These are phyloP conservation scores for Phasianus colchicus DNA, from an alignment of 2,113 vertebrate genomes.

Conservation along the genomic window DNA sequence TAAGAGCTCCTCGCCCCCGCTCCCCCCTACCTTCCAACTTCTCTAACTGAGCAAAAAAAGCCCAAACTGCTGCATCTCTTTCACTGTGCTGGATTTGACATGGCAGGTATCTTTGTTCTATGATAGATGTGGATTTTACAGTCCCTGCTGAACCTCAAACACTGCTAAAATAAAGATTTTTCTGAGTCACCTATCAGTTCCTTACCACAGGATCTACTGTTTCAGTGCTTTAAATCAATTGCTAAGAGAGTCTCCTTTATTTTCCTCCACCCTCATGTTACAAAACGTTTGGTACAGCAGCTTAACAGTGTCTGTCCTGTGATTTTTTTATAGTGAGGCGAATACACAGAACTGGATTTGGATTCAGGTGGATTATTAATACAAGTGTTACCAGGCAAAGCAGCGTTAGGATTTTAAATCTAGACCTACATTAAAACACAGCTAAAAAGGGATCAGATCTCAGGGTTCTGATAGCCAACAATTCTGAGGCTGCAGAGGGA, in stretches of 20 bases:
- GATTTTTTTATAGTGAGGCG: not conserved
- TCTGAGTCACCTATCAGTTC: not conserved
- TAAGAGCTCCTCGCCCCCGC: not conserved
- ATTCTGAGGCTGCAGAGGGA: not conserved
- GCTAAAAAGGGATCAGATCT: not conserved
- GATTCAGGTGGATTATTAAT: not conserved
- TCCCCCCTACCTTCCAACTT: not conserved
- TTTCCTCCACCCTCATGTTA: not conserved
- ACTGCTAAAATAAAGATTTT: not conserved
- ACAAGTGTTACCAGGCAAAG: not conserved
- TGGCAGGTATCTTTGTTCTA: not conserved
- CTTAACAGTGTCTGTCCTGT: rapidly evolving
- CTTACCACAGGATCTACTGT: rapidly evolving
- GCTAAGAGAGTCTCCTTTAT: not conserved
- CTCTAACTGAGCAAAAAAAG: not conserved
- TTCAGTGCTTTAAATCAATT: not conserved
- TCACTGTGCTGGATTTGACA: not conserved
- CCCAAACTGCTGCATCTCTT: not conserved
- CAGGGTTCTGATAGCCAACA: not conserved
- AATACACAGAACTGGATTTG: not conserved
- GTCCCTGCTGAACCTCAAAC: not conserved
- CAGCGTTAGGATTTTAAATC: not conserved
- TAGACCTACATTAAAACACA: not conserved
- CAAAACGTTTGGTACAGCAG: not conserved
- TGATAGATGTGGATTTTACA: rapidly evolving